phyloP scores from a whole-genome alignment of 2,888 invertebrate genomes.

The Meandrusa payeni region DNA sequence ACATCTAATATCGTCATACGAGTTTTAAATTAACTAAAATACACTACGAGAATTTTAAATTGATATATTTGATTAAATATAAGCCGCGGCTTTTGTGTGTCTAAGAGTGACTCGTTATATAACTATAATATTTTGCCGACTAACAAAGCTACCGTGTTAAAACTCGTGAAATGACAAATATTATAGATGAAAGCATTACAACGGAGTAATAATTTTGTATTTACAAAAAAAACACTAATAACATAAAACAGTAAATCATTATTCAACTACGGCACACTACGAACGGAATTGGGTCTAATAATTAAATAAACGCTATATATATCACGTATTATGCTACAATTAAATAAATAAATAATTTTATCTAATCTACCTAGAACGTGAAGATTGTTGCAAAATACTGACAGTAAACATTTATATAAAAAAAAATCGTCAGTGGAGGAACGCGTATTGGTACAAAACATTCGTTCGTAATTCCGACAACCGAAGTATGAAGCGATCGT shows the following conservation, averaged over 20 bases:
- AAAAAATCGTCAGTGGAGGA: slow-evolving; percentile 25
- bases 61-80: slow-evolving; percentile 2
- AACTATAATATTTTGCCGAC: slow-evolving; percentile 9
- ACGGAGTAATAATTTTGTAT: slow-evolving; percentile 23
- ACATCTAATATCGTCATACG: slow-evolving; percentile 59
- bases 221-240: slow-evolving; percentile 34
- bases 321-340: slow-evolving; percentile 59
- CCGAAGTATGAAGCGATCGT: too few relatives aligned
- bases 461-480: too few relatives aligned
- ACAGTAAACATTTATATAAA: slow-evolving; percentile 45
- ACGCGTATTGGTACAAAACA: slow-evolving; percentile 2
- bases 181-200: slow-evolving; percentile 5
- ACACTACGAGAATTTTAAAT: slow-evolving; percentile 4
- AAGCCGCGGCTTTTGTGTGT: neutral
- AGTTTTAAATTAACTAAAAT: slow-evolving; percentile 30
- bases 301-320: slow-evolving; percentile 65
- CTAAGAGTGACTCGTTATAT: neutral
- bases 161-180: slow-evolving; percentile 9
- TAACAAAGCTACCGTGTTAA: slow-evolving; percentile 12
- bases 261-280: slow-evolving; percentile 52
- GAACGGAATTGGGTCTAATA: slow-evolving; percentile 54
- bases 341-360: slow-evolving; percentile 78
- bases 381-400: slow-evolving; percentile 73
- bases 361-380: slow-evolving; percentile 67
- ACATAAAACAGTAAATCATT: slow-evolving; percentile 38